These are phyloP conservation scores for Falco concolor DNA, from an alignment of 2,797 vertebrate species.

Conservation along the genomic window DNA sequence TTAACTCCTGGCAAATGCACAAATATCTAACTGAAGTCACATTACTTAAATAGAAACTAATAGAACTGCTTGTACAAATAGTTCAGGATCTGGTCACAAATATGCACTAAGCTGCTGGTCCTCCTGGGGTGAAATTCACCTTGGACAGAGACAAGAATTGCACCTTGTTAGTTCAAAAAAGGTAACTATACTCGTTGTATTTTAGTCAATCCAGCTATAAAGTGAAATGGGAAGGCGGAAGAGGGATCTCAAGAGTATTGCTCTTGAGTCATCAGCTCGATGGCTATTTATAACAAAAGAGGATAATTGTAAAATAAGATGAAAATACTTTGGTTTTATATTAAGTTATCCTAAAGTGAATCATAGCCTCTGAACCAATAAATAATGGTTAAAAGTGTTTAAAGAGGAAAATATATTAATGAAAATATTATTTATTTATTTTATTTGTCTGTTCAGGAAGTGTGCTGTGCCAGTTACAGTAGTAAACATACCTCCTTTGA, in stretches of 20 bases:
- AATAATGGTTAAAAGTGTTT: not conserved
- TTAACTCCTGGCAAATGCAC: constrained; percentile 24
- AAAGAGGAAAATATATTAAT: not conserved
- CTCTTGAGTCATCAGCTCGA: not conserved
- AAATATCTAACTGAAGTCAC: constrained; percentile 42
- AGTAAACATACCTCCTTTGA: constrained; percentile 5
- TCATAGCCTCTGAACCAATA: not conserved
- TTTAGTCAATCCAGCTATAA: not conserved
- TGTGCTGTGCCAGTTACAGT: not conserved
- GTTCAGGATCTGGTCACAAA: constrained; percentile 19
- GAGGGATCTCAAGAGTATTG: not conserved
- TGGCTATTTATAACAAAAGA: not conserved
- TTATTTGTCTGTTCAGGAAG: not conserved
- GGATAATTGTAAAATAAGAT: not conserved
- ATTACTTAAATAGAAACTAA: constrained; percentile 46
- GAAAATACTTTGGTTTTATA: not conserved
- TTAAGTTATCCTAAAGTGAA: not conserved
- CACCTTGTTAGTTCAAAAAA: not conserved
- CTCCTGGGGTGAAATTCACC: constrained; percentile 6
- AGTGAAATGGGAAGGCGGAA: not conserved
- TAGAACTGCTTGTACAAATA: constrained; percentile 4
- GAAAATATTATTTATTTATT: not conserved
- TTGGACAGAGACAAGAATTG: not conserved
- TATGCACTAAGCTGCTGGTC: not conserved
- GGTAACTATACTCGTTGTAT: not conserved